Evolutionary conservation across 2,113 vertebrate genomes (phyloP).

Genomic region (Engystomops pustulosus): DNA sequence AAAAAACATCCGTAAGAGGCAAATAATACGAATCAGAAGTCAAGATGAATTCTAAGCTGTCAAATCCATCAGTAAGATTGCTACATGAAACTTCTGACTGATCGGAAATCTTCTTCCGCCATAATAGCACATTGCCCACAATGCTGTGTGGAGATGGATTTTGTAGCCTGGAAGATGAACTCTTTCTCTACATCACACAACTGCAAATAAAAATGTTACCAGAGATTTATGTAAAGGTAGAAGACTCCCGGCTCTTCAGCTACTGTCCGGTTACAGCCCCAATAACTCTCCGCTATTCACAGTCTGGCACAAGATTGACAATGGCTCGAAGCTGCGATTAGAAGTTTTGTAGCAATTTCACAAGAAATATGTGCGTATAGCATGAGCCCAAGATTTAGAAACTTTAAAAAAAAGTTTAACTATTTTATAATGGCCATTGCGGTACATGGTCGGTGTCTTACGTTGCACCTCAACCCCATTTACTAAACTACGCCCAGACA

Average conservation of each 20-base stretch:
- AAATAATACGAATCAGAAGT: slow-evolving; percentile 48
- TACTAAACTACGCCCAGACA: too few species aligned
- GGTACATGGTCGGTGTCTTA: too few species aligned
- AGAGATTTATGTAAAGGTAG: slow-evolving; percentile 35
- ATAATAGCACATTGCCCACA: slow-evolving; percentile 8
- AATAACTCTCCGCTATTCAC: neutral
- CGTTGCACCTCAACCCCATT: too few species aligned
- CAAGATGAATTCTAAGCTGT: slow-evolving; percentile 34
- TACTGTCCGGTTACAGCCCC: slow-evolving; percentile 10
- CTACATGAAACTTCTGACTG: slow-evolving; percentile 11
- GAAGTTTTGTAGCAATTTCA: neutral
- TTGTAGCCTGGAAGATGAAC: slow-evolving; percentile 27
- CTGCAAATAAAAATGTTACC: slow-evolving; percentile 23
- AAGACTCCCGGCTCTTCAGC: slow-evolving; percentile 6
- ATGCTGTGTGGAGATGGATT: neutral
- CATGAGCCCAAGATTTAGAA: neutral
- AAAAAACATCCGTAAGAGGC: slow-evolving; percentile 17
- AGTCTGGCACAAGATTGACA: slow-evolving; percentile 7
- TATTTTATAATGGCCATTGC: too few species aligned
- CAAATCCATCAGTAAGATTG: slow-evolving; percentile 32
- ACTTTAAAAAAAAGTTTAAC: too few species aligned
- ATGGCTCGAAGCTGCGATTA: neutral
- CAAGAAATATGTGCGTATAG: neutral
- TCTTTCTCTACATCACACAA: neutral
- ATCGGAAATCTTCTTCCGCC: slow-evolving; percentile 6